Conservation (phyloP, 2,113 vertebrate genomes). For the Chionomys nivalis region DNA sequence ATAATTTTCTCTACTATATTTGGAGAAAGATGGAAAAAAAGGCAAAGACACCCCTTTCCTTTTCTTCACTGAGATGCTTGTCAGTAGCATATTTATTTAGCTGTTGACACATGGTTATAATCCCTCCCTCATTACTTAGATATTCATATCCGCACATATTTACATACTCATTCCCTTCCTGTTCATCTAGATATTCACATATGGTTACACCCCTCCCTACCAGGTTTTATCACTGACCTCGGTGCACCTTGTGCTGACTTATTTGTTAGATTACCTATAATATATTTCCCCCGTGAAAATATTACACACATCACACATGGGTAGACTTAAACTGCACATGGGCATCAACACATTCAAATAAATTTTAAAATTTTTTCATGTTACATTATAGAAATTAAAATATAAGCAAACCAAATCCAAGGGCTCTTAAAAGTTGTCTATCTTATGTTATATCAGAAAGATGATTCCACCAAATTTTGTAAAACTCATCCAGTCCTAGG, state of each 20-base stretch:
- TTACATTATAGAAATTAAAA: constrained; percentile 19
- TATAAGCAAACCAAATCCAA: constrained; percentile 27
- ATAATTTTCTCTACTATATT: not conserved
- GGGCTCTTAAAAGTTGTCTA: not conserved
- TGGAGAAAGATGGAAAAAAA: not conserved
- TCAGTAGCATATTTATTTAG: constrained; percentile 36
- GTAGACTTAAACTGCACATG: not conserved
- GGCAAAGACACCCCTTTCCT: not conserved
- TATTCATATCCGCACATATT: not conserved
- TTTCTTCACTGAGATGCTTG: not conserved
- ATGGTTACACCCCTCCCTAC: not conserved
- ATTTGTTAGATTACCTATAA: not conserved
- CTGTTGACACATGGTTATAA: not conserved
- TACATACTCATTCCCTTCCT: not conserved
- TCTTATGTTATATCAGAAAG: not conserved
- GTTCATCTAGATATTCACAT: not conserved
- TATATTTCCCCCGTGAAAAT: not conserved
- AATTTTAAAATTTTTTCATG: not conserved
- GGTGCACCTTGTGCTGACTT: not conserved
- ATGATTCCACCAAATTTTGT: not conserved
- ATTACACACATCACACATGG: not conserved
- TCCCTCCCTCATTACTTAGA: not conserved
- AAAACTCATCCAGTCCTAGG: not conserved
- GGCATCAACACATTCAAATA: not conserved
- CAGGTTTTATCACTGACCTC: not conserved